Evolutionary conservation across 2,113 vertebrate genomes (phyloP).

Genomic region (Anarhynchus alexandrinus): DNA sequence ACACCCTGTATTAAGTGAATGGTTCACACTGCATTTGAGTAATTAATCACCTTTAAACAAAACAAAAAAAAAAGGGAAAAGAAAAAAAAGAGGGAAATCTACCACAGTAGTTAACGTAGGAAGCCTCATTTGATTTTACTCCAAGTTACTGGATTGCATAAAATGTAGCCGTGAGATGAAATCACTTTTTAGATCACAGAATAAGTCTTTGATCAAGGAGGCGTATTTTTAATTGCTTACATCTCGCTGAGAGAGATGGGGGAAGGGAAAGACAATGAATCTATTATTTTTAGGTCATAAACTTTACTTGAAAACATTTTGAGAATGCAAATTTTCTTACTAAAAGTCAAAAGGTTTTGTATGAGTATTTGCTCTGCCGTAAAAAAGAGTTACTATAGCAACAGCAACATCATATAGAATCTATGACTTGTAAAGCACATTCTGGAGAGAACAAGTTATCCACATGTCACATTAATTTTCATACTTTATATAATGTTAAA

Average conservation of each 20-base stretch:
- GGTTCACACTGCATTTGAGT: constrained; percentile 54
- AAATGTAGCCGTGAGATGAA: neutral
- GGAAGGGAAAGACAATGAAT: constrained; percentile 13
- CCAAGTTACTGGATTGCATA: neutral
- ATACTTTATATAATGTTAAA: constrained; percentile 24
- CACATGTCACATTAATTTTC: constrained; percentile 54
- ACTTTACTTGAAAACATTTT: constrained; percentile 42
- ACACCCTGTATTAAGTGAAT: constrained; percentile 61
- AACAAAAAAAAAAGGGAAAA: neutral
- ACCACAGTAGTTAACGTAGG: constrained; percentile 14
- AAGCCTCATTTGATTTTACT: constrained; percentile 25
- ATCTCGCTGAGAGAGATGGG: neutral
- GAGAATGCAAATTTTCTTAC: constrained; percentile 25
- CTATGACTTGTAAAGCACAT: constrained; percentile 43
- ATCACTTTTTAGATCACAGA: constrained; percentile 5
- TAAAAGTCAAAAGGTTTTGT: constrained; percentile 41
- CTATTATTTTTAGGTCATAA: constrained; percentile 45
- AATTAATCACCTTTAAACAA: constrained; percentile 64
- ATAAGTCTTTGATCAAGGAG: neutral
- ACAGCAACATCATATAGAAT: constrained; percentile 56
- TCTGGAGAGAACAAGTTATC: constrained; percentile 43
- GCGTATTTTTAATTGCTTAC: constrained; percentile 25
- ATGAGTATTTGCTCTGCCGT: constrained; percentile 24
- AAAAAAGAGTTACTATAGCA: constrained; percentile 70
- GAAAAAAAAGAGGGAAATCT: neutral